A percentile compares a stretch with the other conserved stretches of the same genome.
Conservation (phyloP, 2,797 vertebrate species). For the Gallinago solitaria region DNA sequence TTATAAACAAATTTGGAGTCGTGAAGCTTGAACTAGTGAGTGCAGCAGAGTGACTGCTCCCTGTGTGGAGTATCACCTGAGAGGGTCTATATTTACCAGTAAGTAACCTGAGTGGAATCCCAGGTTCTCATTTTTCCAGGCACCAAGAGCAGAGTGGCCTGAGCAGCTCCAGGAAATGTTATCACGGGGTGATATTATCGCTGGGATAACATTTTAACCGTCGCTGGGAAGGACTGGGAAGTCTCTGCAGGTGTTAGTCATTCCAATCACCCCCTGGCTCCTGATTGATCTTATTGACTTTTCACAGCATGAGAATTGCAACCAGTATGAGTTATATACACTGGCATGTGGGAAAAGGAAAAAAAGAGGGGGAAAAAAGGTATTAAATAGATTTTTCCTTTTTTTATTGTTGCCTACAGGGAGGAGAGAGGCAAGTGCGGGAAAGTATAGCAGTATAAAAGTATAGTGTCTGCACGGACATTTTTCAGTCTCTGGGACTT, state of each 20-base stretch:
- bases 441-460: no score
- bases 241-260: background rate
- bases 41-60: background rate
- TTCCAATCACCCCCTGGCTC: background rate
- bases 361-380: accelerated
- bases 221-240: background rate
- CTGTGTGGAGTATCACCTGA: background rate
- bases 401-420: background rate
- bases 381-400: background rate
- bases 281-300: background rate
- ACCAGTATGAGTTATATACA: background rate
- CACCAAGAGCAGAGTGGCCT: background rate
- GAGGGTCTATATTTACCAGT: background rate
- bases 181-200: no score
- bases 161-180: background rate
- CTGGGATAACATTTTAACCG: background rate
- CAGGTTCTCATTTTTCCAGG: background rate
- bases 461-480: background rate
- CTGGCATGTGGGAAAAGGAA: background rate
- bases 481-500: background rate
- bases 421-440: background rate
- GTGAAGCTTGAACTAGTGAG: background rate
- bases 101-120: background rate
- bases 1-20: background rate
- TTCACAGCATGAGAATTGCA: background rate